These are phyloP conservation scores for Strix occidentalis DNA, from an alignment of 2,797 vertebrate genomes.

Conservation along the genomic window DNA sequence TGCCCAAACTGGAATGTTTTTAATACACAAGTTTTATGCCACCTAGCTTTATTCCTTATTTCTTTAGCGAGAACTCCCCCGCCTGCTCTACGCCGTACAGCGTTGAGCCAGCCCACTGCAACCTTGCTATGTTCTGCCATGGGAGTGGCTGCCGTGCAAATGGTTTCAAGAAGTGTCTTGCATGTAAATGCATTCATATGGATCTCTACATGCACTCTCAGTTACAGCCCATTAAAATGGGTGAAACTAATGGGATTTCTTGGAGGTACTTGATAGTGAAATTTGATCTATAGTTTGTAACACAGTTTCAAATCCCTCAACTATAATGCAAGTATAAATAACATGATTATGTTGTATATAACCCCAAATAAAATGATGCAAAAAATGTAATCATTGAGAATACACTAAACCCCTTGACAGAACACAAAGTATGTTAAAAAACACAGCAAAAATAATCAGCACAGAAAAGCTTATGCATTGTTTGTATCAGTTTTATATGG, in stretches of 20 bases:
- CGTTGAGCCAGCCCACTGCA: neutral
- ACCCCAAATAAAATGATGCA: neutral
- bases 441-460: neutral
- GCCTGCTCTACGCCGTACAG: fast-evolving
- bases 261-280: neutral
- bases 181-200: neutral
- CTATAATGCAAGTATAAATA: neutral
- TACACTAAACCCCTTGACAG: neutral
- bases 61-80: neutral
- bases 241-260: constrained; percentile 44
- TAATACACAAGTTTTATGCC: neutral
- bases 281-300: constrained; percentile 23
- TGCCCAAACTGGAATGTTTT: neutral
- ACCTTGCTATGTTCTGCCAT: fast-evolving
- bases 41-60: neutral
- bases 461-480: neutral
- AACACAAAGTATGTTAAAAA: neutral
- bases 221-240: neutral
- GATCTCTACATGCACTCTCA: neutral
- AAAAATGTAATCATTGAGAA: neutral
- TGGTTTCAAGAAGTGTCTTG: neutral
- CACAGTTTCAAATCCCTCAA: neutral
- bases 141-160: neutral
- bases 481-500: neutral
- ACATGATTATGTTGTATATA: neutral